Base-by-base conservation (phyloP, 2,888 invertebrate species). In the Lycaena phlaeas region DNA sequence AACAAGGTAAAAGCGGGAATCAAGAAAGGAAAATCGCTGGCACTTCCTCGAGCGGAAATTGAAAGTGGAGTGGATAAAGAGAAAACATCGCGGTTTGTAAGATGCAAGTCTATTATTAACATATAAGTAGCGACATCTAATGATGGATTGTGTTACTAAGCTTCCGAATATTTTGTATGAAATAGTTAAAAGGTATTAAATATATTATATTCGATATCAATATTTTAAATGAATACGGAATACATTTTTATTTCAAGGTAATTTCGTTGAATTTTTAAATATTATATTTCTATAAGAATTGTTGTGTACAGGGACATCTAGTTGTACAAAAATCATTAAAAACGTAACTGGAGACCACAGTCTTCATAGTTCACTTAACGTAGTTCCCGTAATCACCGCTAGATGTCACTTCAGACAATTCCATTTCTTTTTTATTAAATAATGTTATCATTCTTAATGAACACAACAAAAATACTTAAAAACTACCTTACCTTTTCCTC, bases 21-120 rank as follows among this genome's bases (percentile, higher is more conserved):
- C 56, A 64, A 64, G 67, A 78, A 76, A 78, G 77, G 78, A 82
- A 82, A 81, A 78, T 70, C 61, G 56, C 53, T 52, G 50, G 52
- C 62, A 79, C 77, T 82, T 82, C 82, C 81, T 79, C 69, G 56
- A 78, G 71, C 69, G 78, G 77, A 82, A 82, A 82, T 73, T 64
- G 81, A 82, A 82, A 82, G 82, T 79, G 65, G 67, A 69, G 60
- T 63, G 59, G 60, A 64, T 65, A 56, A 38, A 55, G 81, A 75
- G 79, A 78, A 79, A 81, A 79, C 71, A 72, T 70, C 70, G 72
- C 46, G 12, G 34, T 11, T 9, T 4, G 15, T 7, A n/a, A n/a
- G n/a, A n/a, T n/a, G n/a, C 15, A 4, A 18, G 5, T 30, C 34
- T 5, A 0, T 6, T 3, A 10, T 15, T 0, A 3, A 1, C 11